These are phyloP conservation scores for Ptiloglossa arizonensis DNA, from an alignment of 1,140 invertebrate species.

Conservation along the genomic window DNA sequence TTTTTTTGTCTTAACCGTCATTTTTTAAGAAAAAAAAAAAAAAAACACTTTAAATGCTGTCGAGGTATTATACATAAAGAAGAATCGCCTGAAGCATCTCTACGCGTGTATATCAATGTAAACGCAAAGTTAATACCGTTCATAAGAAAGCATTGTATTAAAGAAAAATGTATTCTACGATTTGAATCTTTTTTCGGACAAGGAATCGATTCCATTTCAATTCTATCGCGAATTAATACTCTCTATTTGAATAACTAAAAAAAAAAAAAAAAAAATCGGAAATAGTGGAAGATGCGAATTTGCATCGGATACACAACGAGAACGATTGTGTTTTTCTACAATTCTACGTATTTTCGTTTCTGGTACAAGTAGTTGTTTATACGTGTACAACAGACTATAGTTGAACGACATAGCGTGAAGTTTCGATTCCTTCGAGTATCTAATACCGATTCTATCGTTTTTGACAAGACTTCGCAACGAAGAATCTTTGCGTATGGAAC, in stretches of 20 bases:
- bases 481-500: background rate
- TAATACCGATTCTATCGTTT: background rate
- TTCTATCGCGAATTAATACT: background rate
- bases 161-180: background rate
- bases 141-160: no score
- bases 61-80: no score
- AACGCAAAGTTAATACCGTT: no score
- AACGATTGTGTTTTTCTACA: background rate
- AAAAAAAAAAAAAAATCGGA: background rate
- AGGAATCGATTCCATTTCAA: background rate
- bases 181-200: background rate
- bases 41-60: no score
- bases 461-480: background rate
- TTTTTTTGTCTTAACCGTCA: no score
- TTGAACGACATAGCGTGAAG: slow-evolving; percentile 30
- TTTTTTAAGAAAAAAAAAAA: no score
- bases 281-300: no score
- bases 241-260: no score
- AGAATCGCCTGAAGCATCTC: no score
- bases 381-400: slow-evolving; percentile 28
- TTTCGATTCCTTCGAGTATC: background rate
- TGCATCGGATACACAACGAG: slow-evolving; percentile 1
- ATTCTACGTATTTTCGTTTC: background rate
- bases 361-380: slow-evolving; percentile 10
- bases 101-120: no score